Percentiles rank a stretch among this genome's conserved stretches.
These are phyloP conservation scores for Piliocolobus tephrosceles DNA, from an alignment of 2,113 vertebrate genomes.

Conservation along the genomic window DNA sequence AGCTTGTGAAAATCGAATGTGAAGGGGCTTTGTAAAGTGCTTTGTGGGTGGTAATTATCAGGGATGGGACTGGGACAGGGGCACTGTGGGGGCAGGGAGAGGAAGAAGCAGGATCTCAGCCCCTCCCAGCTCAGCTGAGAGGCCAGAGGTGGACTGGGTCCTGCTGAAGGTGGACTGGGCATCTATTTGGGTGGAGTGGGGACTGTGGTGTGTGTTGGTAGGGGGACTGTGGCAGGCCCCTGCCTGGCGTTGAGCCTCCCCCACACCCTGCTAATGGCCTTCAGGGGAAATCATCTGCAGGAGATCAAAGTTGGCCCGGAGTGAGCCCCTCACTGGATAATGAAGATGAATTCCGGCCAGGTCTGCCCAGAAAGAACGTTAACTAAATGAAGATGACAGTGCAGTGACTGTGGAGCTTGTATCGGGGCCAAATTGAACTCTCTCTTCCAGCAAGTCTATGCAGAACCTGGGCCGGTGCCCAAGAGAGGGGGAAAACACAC, in stretches of 20 bases:
- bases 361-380: constrained; percentile 81
- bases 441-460: constrained; percentile 80
- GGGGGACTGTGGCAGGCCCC: background rate
- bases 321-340: constrained; percentile 77
- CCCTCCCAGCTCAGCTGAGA: background rate
- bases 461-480: constrained; percentile 80
- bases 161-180: background rate
- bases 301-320: constrained; percentile 77
- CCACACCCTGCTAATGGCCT: constrained; percentile 60
- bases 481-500: constrained; percentile 59
- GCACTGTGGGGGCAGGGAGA: background rate
- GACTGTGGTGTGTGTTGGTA: background rate
- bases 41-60: background rate
- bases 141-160: background rate
- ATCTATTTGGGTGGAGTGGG: background rate
- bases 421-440: constrained; percentile 82
- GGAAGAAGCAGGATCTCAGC: background rate
- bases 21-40: background rate
- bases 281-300: constrained; percentile 69
- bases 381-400: constrained; percentile 83
- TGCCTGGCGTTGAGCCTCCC: constrained; percentile 65
- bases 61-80: background rate
- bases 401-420: constrained; percentile 83
- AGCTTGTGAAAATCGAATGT: background rate
- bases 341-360: constrained; percentile 84